phyloP scores from a whole-genome alignment of 1,140 invertebrate species.

The Pissodes strobi region DNA sequence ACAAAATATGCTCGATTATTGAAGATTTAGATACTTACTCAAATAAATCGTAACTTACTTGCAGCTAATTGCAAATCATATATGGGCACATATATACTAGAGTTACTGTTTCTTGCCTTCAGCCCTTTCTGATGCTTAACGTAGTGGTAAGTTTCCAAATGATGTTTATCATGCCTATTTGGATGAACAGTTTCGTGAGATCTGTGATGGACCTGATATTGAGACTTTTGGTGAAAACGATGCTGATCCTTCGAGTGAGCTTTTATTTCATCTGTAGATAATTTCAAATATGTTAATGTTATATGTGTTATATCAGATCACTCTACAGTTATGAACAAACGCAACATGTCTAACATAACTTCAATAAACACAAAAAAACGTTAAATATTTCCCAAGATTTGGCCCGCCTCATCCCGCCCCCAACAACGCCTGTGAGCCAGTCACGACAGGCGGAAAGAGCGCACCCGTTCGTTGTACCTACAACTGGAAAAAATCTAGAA shows the following conservation, averaged over 20 bases:
- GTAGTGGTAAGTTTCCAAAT: no score
- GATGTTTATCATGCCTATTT: neutral
- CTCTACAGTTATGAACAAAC: neutral
- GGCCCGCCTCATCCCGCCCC: no score
- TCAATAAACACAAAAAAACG: no score
- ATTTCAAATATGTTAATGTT: neutral
- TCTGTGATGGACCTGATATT: neutral
- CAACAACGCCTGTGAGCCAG: no score
- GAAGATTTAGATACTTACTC: no score
- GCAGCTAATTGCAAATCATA: neutral
- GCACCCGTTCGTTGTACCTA: no score
- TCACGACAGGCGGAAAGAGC: no score
- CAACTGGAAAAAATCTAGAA: no score
- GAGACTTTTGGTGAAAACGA: neutral
- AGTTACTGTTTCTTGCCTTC: neutral
- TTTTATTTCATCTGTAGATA: neutral
- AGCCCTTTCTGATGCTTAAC: neutral
- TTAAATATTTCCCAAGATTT: no score
- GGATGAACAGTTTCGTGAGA: neutral
- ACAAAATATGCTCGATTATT: no score
- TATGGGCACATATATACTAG: neutral
- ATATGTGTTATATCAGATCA: neutral
- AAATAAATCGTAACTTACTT: slow-evolving; percentile 4
- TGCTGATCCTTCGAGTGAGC: neutral
- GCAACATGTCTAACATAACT: neutral